Conservation (phyloP, 2,888 invertebrate genomes). For the Stratiomys singularior region DNA sequence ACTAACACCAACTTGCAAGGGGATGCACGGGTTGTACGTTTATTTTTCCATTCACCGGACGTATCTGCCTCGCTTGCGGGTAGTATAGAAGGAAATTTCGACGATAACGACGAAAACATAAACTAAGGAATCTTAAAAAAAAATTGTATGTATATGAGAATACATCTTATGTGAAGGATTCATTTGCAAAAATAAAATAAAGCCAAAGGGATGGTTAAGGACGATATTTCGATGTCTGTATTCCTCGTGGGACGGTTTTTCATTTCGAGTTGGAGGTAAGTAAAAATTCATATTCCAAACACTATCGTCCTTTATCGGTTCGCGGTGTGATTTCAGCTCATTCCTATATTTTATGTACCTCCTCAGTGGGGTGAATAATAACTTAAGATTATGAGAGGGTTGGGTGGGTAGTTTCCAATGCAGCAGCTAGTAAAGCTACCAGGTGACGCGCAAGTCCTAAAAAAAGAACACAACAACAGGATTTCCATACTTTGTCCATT, state of each 20-base stretch:
- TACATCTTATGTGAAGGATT: too few relatives aligned
- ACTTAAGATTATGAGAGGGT: background rate
- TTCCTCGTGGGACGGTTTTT: too few relatives aligned
- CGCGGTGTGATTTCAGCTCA: background rate
- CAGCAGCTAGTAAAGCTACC: too few relatives aligned
- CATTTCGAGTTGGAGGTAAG: too few relatives aligned
- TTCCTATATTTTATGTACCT: background rate
- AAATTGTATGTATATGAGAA: background rate
- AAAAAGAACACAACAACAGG: background rate
- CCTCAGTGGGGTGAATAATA: background rate
- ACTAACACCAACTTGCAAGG: background rate
- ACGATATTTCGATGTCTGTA: too few relatives aligned
- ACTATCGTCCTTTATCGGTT: background rate
- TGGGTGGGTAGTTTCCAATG: too few relatives aligned
- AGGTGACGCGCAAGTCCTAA: constrained; percentile 30
- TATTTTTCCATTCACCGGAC: background rate
- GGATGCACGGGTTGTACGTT: background rate
- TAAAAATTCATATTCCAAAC: background rate
- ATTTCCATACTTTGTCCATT: constrained; percentile 20
- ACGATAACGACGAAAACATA: background rate
- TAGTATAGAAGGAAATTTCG: background rate
- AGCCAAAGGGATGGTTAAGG: too few relatives aligned
- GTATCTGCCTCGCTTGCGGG: background rate
- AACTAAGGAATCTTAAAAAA: background rate
- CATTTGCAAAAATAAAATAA: too few relatives aligned